Evolutionary conservation across 2,888 invertebrate species (phyloP).

Genomic region (Lutraria lutraria): DNA sequence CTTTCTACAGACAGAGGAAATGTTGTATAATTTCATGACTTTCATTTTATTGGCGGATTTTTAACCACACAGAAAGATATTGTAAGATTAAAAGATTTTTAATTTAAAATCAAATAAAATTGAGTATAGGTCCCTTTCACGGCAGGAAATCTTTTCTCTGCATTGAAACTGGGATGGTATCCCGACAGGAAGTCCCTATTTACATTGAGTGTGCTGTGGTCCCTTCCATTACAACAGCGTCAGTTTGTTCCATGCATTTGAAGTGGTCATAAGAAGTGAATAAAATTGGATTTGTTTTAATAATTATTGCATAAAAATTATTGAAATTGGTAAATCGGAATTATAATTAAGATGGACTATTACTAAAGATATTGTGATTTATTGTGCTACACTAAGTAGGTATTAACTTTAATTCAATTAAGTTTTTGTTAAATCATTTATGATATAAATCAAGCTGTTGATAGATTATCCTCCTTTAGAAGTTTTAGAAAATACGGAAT

Average conservation of each 20-base stretch:
- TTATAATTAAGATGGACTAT: background rate
- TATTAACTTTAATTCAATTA: too few relatives aligned
- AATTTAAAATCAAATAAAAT: slow-evolving; percentile 26
- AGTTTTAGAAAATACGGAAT: background rate
- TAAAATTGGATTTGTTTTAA: background rate
- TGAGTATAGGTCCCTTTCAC: slow-evolving; percentile 13
- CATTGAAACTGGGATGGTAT: background rate
- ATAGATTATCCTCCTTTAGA: background rate
- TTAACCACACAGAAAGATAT: background rate
- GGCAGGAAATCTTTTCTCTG: slow-evolving; percentile 22
- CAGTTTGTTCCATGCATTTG: background rate
- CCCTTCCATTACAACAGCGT: background rate
- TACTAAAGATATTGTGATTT: background rate
- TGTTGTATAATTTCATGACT: slow-evolving; percentile 23
- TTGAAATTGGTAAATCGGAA: background rate
- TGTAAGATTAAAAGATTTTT: slow-evolving; percentile 7
- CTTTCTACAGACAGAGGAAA: slow-evolving; percentile 10
- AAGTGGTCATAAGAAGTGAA: background rate
- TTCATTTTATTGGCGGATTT: background rate
- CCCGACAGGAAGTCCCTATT: slow-evolving; percentile 8
- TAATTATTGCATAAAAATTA: background rate
- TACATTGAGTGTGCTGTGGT: background rate
- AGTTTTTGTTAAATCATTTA: too few relatives aligned
- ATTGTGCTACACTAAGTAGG: background rate
- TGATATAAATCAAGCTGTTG: background rate